Base-by-base conservation (phyloP, 23 tunicate genomes). In the Halocynthia roretzi region DNA sequence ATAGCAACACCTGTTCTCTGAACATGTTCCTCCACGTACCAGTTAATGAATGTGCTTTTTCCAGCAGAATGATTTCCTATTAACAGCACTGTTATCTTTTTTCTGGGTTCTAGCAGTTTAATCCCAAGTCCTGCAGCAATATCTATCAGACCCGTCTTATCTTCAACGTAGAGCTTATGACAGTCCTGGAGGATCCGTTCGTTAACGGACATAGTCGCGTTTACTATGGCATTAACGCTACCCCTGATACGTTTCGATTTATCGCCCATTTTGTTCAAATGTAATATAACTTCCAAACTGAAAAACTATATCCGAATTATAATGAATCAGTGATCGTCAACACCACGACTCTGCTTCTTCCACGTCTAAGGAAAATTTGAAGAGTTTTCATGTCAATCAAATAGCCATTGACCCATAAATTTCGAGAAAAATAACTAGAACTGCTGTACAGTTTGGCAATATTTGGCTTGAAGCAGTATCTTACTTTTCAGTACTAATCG, bases 31-130 rank as follows among this genome's bases (percentile, higher is more conserved):
- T 94, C 99, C 52, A 94, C 81, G 2, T 51, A 94, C 99, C 99
- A 94, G 67, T 94, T 94, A 20, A 94, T 94, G 76, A 94, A 94
- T 12, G 89, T 76, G 61, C 95, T 87, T 81, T 94, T 94, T 10
- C 99, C 99, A 72, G 99, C 99, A 58, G 99, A 94, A 65, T 94
- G 99, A 64, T 94, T 94, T 4, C 99, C 99, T 67, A 94, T 94
- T 48, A 94, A 74, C 87, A 94, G 67, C 64, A 94, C 96, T 62
- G 99, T 94, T 6, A 94, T 94, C 80, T 94, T 94, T 73, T 88
- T 88, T 72, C 99, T 71, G 0, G 99, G 99, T 50, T 95, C 99
- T 57, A 93, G 77, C 54, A 92, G 58, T 61, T 74, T 86, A 49
- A 92, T 92, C 7, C 83, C 92, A 67, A 92, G 54, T 54, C 84